Conservation (phyloP, 2,888 invertebrate species). For the Panopea generosa region DNA sequence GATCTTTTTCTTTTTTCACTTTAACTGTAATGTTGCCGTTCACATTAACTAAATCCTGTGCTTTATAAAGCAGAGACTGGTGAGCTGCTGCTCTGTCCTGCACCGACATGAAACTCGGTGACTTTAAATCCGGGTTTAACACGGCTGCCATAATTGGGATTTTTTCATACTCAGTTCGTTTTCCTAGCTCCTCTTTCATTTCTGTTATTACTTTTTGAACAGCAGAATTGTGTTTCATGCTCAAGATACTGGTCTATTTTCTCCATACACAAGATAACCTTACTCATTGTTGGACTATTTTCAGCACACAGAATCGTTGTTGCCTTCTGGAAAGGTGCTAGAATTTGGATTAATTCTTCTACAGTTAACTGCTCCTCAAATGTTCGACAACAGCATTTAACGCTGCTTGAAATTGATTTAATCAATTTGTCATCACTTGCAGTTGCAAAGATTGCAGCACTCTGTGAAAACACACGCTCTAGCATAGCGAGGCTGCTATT, state of each 20-base stretch:
- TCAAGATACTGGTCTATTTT: slow-evolving; percentile 6
- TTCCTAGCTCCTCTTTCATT: slow-evolving; percentile 28
- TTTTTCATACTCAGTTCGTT: slow-evolving; percentile 38
- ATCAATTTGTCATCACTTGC: slow-evolving; percentile 36
- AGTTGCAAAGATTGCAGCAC: slow-evolving; percentile 35
- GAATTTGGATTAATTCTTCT: slow-evolving; percentile 19
- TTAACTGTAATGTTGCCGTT: slow-evolving; percentile 17
- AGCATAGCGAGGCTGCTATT: slow-evolving; percentile 36
- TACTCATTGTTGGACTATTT: neutral
- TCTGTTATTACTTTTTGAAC: slow-evolving; percentile 19
- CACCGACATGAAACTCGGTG: slow-evolving; percentile 23
- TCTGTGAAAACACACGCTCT: slow-evolving; percentile 25
- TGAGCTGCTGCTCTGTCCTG: slow-evolving; percentile 16
- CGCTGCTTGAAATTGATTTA: slow-evolving; percentile 11
- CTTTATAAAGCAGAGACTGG: slow-evolving; percentile 27
- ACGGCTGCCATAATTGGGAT: slow-evolving; percentile 38
- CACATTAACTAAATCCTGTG: slow-evolving; percentile 12
- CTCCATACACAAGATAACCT: slow-evolving; percentile 13
- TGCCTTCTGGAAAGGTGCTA: slow-evolving; percentile 26
- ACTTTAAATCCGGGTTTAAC: slow-evolving; percentile 42
- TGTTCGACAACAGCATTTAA: too few relatives aligned
- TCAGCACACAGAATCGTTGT: slow-evolving; percentile 37
- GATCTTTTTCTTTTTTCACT: slow-evolving; percentile 15
- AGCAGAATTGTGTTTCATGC: neutral
- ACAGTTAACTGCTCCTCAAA: neutral